Percentiles rank a stretch among this genome's conserved stretches.
These are phyloP conservation scores for Sphenodon punctatus DNA, from an alignment of 2,797 vertebrate species.

Conservation along the genomic window DNA sequence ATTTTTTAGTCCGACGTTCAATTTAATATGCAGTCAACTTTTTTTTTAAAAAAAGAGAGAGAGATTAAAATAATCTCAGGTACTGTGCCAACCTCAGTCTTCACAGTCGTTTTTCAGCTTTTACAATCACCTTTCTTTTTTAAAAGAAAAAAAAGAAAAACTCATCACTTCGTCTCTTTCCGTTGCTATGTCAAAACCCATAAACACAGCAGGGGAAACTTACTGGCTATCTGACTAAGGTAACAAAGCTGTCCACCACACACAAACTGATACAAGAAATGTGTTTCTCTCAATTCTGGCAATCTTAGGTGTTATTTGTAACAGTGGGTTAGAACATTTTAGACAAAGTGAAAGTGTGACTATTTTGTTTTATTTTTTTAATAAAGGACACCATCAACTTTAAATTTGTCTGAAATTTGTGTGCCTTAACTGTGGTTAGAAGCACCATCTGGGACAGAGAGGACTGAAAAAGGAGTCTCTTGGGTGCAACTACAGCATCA, in stretches of 20 bases:
- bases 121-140: not conserved
- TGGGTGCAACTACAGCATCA: too few species aligned
- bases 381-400: not conserved
- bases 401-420: not conserved
- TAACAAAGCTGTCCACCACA: not conserved
- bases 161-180: too few species aligned
- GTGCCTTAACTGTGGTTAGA: not conserved
- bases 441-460: not conserved
- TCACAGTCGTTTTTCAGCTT: not conserved
- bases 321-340: not conserved
- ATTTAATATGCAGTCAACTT: not conserved
- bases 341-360: not conserved
- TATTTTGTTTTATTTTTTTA: too few species aligned
- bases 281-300: not conserved
- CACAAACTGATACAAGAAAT: not conserved
- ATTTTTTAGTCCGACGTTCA: not conserved
- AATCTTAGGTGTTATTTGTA: not conserved
- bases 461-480: too few species aligned
- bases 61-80: not conserved
- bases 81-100: not conserved
- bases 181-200: not conserved
- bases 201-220: not conserved
- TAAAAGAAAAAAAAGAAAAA: too few species aligned
- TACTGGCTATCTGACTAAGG: not conserved
- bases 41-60: not conserved